Evolutionary conservation across 2,888 invertebrate genomes (phyloP).

Genomic region (Keiferia lycopersicella): DNA sequence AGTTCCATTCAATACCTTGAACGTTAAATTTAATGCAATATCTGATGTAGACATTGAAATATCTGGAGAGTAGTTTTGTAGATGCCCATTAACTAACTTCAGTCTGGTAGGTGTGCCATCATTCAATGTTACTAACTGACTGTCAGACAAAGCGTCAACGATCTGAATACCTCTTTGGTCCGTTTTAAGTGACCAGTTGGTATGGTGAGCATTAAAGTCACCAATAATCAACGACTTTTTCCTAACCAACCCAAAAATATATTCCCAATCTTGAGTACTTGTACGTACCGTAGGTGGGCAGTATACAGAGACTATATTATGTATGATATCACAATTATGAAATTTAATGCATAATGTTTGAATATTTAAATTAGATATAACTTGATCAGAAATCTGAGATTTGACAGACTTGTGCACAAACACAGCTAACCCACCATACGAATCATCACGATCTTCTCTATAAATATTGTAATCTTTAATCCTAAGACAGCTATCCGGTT

Average conservation of each 20-base stretch:
- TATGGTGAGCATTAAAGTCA: neutral
- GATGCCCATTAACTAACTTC: slow-evolving; percentile 12
- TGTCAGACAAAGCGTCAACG: neutral
- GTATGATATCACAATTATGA: neutral
- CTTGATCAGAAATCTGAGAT: neutral
- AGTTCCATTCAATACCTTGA: slow-evolving; percentile 21
- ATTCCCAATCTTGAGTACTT: neutral
- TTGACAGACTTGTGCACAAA: slow-evolving; percentile 27
- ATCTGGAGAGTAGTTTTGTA: too few species aligned
- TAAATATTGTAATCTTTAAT: slow-evolving; percentile 27
- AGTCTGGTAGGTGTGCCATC: slow-evolving; percentile 2
- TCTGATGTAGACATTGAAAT: too few species aligned
- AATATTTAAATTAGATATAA: slow-evolving; percentile 15
- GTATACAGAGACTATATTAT: slow-evolving; percentile 17
- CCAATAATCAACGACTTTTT: neutral
- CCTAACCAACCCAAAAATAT: neutral
- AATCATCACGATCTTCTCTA: slow-evolving; percentile 24
- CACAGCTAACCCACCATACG: slow-evolving; percentile 28
- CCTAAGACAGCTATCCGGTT: slow-evolving; percentile 11
- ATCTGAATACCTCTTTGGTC: slow-evolving; percentile 2
- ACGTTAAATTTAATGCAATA: slow-evolving; percentile 14
- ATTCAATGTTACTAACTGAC: slow-evolving; percentile 4
- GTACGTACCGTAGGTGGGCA: neutral
- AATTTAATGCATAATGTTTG: slow-evolving; percentile 24
- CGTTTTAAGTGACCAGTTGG: slow-evolving; percentile 15